Base-by-base conservation (phyloP, 2,888 invertebrate genomes). In the Calameuta idolon region DNA sequence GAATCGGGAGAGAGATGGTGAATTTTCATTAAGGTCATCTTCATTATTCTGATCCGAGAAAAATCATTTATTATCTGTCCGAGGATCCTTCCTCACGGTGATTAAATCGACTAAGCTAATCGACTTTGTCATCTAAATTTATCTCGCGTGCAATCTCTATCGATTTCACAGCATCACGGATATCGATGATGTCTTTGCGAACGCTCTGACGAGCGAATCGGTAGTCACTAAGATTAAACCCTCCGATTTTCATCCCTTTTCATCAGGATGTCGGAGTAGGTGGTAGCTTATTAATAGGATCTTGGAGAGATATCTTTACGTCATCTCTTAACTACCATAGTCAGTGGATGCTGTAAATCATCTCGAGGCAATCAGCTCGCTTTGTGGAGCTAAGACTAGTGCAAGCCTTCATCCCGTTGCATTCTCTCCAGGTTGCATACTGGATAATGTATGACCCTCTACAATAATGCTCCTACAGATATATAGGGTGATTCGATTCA, bases 11-110 rank as follows among this genome's bases (percentile, higher is more conserved):
- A 55, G 81, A 86, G 85, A 55, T 5, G 85, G 85, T 83, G 85
- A 84, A 89, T 89, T 89, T 89, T 89, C 89, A 89, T 89, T 89
- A 89, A 85, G 85, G 23, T 55, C 23, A 55, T 55, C 55, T 55
- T 23, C 55, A 55, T 55, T 55, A 55, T 55, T 15, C 9, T 9
- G 55, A 55, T 55, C 23, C 23, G 23, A 55, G 2, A 55, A 55
- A 55, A 55, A 55, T 55, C 23, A 55, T 55, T 2, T 55, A 55
- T 40, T 40, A 40, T 40, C 4, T 40, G 4, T 15, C 9, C 9
- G 23, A 9, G 23, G 23, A 55, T 55, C 55, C 55, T 55, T 5
- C 5, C 23, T 55, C 9, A 55, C 55, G 55, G 23, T 23, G 55
- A 55, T 55, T 23, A 15, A 15, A 55, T 55, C 23, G 55, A 23